phyloP scores from a whole-genome alignment of 2,888 invertebrate genomes.

The Deilephila porcellus region DNA sequence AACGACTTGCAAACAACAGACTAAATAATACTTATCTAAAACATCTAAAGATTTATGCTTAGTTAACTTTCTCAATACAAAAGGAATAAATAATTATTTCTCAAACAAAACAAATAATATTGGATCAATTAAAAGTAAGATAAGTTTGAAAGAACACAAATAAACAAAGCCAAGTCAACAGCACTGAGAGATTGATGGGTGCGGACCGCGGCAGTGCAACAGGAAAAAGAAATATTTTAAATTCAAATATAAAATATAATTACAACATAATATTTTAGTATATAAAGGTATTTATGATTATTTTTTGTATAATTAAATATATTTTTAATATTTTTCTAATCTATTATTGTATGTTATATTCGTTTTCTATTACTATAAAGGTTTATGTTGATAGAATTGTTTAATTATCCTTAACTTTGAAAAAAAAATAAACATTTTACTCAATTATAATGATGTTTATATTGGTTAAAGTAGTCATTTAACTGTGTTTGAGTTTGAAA shows the following conservation, averaged over 20 bases:
- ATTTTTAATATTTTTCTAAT: not conserved
- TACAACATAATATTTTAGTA: not conserved
- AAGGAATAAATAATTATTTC: not conserved
- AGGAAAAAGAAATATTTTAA: not conserved
- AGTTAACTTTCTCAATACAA: too few species aligned
- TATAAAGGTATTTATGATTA: not conserved
- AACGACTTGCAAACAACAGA: too few species aligned
- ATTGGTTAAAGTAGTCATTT: not conserved
- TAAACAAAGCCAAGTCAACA: constrained; percentile 15
- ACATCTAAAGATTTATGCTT: too few species aligned
- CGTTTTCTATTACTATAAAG: too few species aligned
- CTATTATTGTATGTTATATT: not conserved
- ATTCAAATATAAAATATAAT: not conserved
- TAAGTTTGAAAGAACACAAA: constrained; percentile 11
- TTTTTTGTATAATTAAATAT: not conserved
- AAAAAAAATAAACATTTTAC: not conserved
- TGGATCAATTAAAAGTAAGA: constrained; percentile 10
- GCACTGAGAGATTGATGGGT: not conserved
- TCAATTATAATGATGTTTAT: not conserved
- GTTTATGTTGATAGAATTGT: too few species aligned
- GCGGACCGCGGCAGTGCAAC: not conserved
- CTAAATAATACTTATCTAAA: too few species aligned
- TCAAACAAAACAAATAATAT: constrained; percentile 1
- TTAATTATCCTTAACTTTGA: not conserved
- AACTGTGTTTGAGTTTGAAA: not conserved